Conservation (phyloP, 2,113 vertebrate genomes). For the Ammospiza caudacuta region DNA sequence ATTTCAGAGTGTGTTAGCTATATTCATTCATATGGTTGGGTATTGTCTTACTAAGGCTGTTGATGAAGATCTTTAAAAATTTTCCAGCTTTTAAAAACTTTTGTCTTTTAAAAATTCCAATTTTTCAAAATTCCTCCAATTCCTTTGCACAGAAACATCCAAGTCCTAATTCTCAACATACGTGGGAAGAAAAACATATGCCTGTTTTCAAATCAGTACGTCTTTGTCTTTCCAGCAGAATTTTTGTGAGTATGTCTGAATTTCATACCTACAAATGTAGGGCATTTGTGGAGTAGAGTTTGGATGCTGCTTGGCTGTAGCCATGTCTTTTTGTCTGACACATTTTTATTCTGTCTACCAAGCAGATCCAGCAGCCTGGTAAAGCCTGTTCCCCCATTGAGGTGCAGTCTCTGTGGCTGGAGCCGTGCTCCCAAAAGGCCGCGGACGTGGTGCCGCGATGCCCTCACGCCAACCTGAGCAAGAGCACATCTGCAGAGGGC, state of each 20-base stretch:
- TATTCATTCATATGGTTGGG: not conserved
- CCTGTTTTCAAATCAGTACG: not conserved
- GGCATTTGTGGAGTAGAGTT: not conserved
- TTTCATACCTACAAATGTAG: not conserved
- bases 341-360: not conserved
- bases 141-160: not conserved
- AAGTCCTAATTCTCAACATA: not conserved
- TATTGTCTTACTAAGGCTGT: not conserved
- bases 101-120: not conserved
- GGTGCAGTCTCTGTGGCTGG: not conserved
- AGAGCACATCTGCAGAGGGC: not conserved
- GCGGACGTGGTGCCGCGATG: accelerated
- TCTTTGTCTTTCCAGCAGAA: not conserved
- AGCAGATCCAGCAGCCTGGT: not conserved
- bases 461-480: not conserved
- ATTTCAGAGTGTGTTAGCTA: not conserved
- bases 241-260: not conserved
- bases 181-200: not conserved
- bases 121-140: not conserved
- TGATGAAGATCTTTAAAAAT: not conserved
- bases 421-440: accelerated
- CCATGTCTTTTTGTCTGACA: not conserved
- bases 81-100: not conserved
- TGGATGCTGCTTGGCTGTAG: not conserved
- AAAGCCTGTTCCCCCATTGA: not conserved